phyloP scores from a whole-genome alignment of 2,113 vertebrate genomes.

The Amblyornis subalaris region DNA sequence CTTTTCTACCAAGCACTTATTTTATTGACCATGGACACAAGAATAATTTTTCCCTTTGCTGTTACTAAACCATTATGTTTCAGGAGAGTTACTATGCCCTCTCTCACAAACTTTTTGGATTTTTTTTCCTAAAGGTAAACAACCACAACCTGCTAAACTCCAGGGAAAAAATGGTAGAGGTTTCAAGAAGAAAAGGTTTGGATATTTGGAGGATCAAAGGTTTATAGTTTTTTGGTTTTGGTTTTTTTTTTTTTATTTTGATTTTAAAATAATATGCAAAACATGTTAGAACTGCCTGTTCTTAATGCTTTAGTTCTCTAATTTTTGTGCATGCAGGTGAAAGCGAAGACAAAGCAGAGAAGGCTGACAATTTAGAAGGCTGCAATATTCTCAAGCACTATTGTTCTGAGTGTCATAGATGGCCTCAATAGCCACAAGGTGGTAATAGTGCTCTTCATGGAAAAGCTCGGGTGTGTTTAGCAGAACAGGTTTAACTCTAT shows the following conservation, averaged over 20 bases:
- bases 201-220: neutral
- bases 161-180: neutral
- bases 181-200: neutral
- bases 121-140: neutral
- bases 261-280: neutral
- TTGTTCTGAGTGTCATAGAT: neutral
- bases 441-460: neutral
- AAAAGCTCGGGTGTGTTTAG: neutral
- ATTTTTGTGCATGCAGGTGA: neutral
- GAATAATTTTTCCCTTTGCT: neutral
- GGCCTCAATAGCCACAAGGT: neutral
- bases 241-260: fast-evolving
- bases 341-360: neutral
- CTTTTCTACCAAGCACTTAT: neutral
- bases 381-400: fast-evolving
- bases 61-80: neutral
- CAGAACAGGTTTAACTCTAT: neutral
- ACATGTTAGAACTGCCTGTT: neutral
- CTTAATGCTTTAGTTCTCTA: neutral
- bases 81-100: neutral
- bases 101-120: neutral
- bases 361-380: neutral
- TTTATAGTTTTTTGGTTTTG: neutral
- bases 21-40: neutral
- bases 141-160: neutral